Evolutionary conservation across 2,113 vertebrate genomes (phyloP).

Genomic region (Anseranas semipalmata): DNA sequence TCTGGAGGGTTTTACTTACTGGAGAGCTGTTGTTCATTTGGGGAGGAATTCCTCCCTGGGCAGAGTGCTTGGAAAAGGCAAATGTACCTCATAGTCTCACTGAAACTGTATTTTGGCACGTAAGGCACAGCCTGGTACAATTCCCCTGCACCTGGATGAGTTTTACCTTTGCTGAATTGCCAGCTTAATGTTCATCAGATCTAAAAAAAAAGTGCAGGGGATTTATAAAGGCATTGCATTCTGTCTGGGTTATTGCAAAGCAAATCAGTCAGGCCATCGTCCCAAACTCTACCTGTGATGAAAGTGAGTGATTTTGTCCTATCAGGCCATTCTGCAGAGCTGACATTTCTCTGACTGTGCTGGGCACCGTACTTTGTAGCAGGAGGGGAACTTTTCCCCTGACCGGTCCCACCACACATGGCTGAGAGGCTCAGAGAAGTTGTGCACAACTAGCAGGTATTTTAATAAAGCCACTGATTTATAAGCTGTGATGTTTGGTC

Average conservation of each 20-base stretch:
- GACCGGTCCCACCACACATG: rapidly evolving
- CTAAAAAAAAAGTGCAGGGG: background rate
- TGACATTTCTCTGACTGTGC: background rate
- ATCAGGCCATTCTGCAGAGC: background rate
- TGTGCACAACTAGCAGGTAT: background rate
- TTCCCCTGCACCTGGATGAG: background rate
- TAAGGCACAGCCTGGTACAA: background rate
- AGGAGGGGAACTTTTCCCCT: background rate
- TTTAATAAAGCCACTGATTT: background rate
- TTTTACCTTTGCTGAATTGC: background rate
- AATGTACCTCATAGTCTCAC: background rate
- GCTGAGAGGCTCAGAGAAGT: background rate
- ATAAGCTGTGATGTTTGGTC: background rate
- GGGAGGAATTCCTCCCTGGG: slow-evolving; percentile 6
- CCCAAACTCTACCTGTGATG: background rate
- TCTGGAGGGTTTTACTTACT: slow-evolving; percentile 6
- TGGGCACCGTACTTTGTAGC: rapidly evolving
- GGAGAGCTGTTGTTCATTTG: slow-evolving; percentile 9
- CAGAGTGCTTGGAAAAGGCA: slow-evolving; percentile 2
- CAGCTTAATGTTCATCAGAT: background rate
- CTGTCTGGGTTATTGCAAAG: background rate
- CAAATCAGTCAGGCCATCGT: background rate
- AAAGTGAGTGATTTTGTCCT: background rate
- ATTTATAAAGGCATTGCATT: background rate
- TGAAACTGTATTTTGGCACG: background rate